Conservation (phyloP, 2,113 vertebrate species). For the Misgurnus anguillicaudatus region DNA sequence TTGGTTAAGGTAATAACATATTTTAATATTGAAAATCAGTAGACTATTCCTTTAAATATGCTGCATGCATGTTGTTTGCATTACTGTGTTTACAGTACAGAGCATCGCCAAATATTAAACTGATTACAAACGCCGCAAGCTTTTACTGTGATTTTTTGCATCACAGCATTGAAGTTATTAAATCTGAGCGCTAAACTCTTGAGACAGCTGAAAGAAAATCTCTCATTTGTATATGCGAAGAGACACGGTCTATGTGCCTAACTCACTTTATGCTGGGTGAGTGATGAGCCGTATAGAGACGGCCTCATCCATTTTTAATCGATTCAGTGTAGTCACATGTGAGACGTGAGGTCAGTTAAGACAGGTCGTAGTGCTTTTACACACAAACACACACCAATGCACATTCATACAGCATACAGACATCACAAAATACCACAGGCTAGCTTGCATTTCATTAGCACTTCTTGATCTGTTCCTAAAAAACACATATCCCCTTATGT, state of each 20-base stretch:
- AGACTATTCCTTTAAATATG: no score
- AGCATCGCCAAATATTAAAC: no score
- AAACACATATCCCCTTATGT: not conserved
- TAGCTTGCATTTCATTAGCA: slow-evolving; percentile 32
- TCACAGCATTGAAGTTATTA: not conserved
- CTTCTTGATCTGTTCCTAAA: slow-evolving; percentile 3
- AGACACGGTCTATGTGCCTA: slow-evolving; percentile 6
- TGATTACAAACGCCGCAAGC: no score
- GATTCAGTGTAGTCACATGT: slow-evolving; percentile 60
- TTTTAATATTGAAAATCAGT: no score
- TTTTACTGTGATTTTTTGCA: not conserved
- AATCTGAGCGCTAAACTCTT: slow-evolving; percentile 16
- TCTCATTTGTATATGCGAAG: not conserved
- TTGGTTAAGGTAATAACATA: no score
- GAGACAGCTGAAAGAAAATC: slow-evolving; percentile 6
- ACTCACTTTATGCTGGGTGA: slow-evolving; percentile 40
- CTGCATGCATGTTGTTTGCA: no score
- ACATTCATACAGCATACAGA: not conserved
- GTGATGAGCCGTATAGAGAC: slow-evolving; percentile 62
- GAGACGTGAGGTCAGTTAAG: slow-evolving; percentile 60
- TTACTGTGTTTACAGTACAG: no score
- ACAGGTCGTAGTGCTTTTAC: slow-evolving; percentile 57
- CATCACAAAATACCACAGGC: not conserved
- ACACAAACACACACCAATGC: not conserved
- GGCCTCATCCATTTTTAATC: slow-evolving; percentile 71